Evolutionary conservation across 2,113 vertebrate species (phyloP).

Genomic region (Mormyrus iriodes): DNA sequence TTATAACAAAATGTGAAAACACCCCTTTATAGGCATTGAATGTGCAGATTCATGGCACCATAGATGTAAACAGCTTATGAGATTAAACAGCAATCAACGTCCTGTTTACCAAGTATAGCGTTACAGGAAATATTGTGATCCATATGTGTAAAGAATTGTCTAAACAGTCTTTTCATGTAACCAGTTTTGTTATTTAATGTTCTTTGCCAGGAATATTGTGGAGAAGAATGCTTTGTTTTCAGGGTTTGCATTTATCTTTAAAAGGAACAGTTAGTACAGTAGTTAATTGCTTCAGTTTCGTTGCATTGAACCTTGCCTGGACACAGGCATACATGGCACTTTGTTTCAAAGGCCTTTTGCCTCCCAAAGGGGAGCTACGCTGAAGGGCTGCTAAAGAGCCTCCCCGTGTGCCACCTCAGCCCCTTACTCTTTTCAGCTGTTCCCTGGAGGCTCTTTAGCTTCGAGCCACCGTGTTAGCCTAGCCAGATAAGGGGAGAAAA

Average conservation of each 20-base stretch:
- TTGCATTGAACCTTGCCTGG: background rate
- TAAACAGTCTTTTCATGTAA: background rate
- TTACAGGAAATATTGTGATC: background rate
- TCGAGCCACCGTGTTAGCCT: conserved; percentile 36
- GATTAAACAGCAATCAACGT: background rate
- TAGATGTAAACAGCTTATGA: background rate
- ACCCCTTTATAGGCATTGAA: background rate
- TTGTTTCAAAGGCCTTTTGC: conserved; percentile 22
- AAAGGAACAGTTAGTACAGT: background rate
- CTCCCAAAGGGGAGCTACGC: conserved; percentile 17
- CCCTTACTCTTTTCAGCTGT: conserved; percentile 23
- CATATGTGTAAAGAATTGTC: background rate
- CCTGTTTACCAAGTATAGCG: background rate
- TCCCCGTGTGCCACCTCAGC: conserved; percentile 1
- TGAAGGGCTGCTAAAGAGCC: conserved; percentile 38
- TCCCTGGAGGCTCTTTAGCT: conserved; percentile 44
- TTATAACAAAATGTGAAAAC: background rate
- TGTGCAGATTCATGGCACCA: background rate
- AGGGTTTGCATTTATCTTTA: background rate
- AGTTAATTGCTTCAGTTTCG: background rate
- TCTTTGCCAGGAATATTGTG: background rate
- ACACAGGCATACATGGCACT: conserved; percentile 6
- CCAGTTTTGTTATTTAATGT: background rate
- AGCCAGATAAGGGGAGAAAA: conserved; percentile 20
- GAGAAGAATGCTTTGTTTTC: background rate